Base-by-base conservation (phyloP, 2,888 invertebrate genomes). In the Sabellastarte sp. region DNA sequence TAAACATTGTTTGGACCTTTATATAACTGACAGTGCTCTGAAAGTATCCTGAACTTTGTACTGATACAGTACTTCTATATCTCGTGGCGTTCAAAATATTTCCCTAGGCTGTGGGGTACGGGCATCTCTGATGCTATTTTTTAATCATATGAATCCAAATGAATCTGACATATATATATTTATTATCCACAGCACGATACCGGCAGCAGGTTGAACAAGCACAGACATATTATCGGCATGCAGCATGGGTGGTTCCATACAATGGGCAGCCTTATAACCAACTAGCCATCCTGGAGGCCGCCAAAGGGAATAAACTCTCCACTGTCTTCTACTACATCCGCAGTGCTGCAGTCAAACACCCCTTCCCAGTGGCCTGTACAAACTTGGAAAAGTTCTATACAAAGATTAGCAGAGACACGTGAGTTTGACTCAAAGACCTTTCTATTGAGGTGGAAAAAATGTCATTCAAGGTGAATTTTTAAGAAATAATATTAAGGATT, bases 201-300 rank as follows among this genome's bases (percentile, higher is more conserved):
- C 86, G 91, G 67, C 91, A 91, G 76, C 91, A 92, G 82, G 88
- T 90, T 70, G 88, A 89, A 58, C 90, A 92, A 78, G 93, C 93
- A 0, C 92, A 93, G 80, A 90, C 90, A 24, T 93, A 92, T 84
- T 93, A 94, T 84, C 76, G 81, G 64, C 84, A 84, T 73, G 85
- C 85, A 61, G 83, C 83, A 2, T 77, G 80, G 62, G 72, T 85
- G 24, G 82, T 84, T 1, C 85, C 85, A 4, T 83, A 80, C 63
- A 85, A 84, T 77, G 85, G 93, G 3, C 93, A 93, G 83, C 93
- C 93, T 0, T 94, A 93, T 85, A 93, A 94, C 85, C 93, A 94
- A 85, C 86, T 93, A 77, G 86, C 93, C 59, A 86, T 93, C 57
- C 86, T 94, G 70, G 90, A 92, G 82, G 91, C 91, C 73, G 90